Evolutionary conservation across 2,888 invertebrate species (phyloP), one percentile per base, ranked within the genome.

Genomic region (Anarsia innoxiella): DNA sequence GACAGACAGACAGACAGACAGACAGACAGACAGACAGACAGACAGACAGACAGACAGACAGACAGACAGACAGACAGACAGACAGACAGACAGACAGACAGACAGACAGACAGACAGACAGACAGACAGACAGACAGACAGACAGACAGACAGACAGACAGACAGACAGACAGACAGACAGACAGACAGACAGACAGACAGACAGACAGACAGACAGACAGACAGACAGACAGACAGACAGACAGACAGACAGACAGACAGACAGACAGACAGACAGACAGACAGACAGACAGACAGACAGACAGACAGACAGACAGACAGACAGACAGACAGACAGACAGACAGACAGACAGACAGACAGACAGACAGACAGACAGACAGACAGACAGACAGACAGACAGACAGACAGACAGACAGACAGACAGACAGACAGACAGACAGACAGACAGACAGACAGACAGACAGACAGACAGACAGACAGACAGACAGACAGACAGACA

Each of bases 381-480:
- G 27, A 27, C 12, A 23, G 35, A 16, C 11, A 23, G 35, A 27
- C 8, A 23, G 35, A 27, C 19, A 23, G 35, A 27, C 9, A 23
- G 35, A 27, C n/a, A 23, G 35, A 27, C 12, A 23, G 35, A 16
- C 11, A 23, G 35, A 27, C 3, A 23, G 35, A 27, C 19, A 23
- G 35, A 27, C 3, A 23, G 35, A 27, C 4, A 23, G 35, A 27
- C 12, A 23, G 35, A 27, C 11, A 23, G 35, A 27, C 8, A 23
- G 35, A 27, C 19, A 23, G 35, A 27, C 9, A 23, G 35, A 27
- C n/a, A 23, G 35, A 27, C 12, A 23, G 35, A 27, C 11, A 23
- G 35, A 27, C 8, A 23, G 27, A 27, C 19, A 23, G 35, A 27
- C 9, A 23, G 35, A 27, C 14, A 16, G 33, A 25, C 10, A 16